Evolutionary conservation across 2,888 invertebrate species (phyloP), one percentile per base, ranked within the genome.

Genomic region (Tinea semifulvella): DNA sequence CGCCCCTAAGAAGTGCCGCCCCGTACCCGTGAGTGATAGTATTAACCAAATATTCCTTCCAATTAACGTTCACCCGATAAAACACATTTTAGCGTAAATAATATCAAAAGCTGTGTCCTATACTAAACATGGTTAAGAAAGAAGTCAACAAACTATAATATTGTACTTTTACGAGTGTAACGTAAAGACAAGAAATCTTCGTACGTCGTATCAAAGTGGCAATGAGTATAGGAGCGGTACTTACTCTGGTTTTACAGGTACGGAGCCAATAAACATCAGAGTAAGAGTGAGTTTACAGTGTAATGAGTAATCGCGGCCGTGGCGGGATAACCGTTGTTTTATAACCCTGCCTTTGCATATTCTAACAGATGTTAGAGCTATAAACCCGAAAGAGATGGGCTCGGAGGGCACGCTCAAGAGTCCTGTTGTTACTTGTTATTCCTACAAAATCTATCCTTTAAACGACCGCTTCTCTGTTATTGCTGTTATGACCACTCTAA

Each of bases 271-370:
- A 74, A 74, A 73, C 67, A 68, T 68, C 68, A 65, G 61, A 58
- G 64, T 72, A 69, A 74, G 71, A 70, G 74, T 61, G 72, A 74
- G 72, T 75, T 73, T 72, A 73, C 69, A 65, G 68, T 59, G 58
- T 54, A 53, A 59, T 43, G 43, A 65, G 69, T 72, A 68, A 72
- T 68, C 65, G 65, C 55, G 55, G 28, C 62, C 63, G 61, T 18
- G 43, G 28, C 42, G 28, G 43, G 31, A 28, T 31, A 61, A 63
- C 60, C 54, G 60, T 58, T 63, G 65, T 62, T 77, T 74, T 77
- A 74, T 63, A 70, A 68, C 54, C 58, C 56, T 54, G 60, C 70
- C 65, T 76, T 76, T 72, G 75, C 76, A 76, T 76, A 73, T 65
- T 63, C 70, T 65, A 59, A 62, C 76, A 75, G 74, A 72, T 76